Base-by-base conservation (phyloP, 2,888 invertebrate genomes). In the Melanostoma mellinum region DNA sequence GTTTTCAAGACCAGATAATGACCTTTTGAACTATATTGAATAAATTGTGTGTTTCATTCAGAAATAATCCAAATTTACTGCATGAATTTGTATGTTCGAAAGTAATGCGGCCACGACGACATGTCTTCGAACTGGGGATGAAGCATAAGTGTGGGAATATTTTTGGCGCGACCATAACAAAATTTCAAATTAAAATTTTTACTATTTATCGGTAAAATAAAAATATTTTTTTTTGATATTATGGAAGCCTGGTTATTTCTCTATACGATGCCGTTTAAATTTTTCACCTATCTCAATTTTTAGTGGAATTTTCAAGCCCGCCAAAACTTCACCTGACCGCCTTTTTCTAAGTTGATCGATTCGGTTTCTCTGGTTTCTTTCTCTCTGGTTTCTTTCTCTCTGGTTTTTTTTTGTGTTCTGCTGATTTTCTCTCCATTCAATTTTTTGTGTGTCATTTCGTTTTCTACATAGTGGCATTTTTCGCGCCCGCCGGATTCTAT, bases 1-100 rank as follows among this genome's bases (percentile, higher is more conserved):
- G 90, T 90, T 85, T 88, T 90, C 86, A 88, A 87, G 88, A 86
- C 8, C 36, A 86, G 61, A 86, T 85, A 86, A 75, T 86, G 10
- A 20, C 20, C 88, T 87, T 84, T 88, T 33, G 10, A 65, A 32
- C 55, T 69, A 55, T 85, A 82, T 84, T 35, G 10, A 44, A 50
- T 56, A 74, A n/a, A 8, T 32, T 0, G 1, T 6, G 0, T 20
- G 68, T 88, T 89, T 88, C 76, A 89, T 88, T 88, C 85, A 89
- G 75, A 79, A 88, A 86, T 71, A 10, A 10, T 9, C 8, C 1
- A 4, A 76, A 72, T 86, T 73, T n/a, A 9, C 36, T 35, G 71
- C 35, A 35, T 53, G 75, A 86, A 90, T 89, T 86, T 87, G 86
- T 76, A 65, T 76, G 67, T 85, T 85, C 84, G 84, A 84, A 82